Evolutionary conservation across 2,797 vertebrate species (phyloP).

Genomic region (Antrozous pallidus): DNA sequence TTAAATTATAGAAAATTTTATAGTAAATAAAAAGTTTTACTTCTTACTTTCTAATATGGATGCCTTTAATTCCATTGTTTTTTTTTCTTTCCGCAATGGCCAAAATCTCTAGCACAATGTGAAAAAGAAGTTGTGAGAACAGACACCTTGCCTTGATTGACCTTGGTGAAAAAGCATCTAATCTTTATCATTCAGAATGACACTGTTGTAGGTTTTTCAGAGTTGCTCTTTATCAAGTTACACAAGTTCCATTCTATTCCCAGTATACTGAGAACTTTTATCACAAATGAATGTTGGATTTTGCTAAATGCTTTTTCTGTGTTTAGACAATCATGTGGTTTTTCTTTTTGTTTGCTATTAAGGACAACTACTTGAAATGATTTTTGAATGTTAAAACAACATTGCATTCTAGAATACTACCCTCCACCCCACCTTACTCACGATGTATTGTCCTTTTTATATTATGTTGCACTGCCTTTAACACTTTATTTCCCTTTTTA

Average conservation of each 20-base stretch:
- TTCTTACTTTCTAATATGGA: slow-evolving; percentile 15
- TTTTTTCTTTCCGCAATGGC: background rate
- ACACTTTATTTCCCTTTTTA: background rate
- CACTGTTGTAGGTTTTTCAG: background rate
- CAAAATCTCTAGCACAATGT: background rate
- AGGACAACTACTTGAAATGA: background rate
- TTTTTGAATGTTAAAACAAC: background rate
- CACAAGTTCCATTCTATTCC: background rate
- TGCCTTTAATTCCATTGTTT: background rate
- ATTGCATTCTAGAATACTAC: background rate
- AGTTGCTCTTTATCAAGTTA: background rate
- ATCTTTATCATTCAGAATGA: background rate
- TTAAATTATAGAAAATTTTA: background rate
- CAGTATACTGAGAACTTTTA: background rate
- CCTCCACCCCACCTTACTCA: background rate
- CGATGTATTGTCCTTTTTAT: background rate
- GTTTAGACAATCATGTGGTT: background rate
- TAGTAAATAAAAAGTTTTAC: background rate
- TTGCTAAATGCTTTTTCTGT: background rate
- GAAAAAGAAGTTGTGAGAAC: background rate
- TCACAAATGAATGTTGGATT: background rate
- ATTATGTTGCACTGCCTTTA: slow-evolving; percentile 1
- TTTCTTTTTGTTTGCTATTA: background rate
- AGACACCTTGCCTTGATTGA: background rate
- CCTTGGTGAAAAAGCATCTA: background rate